Evolutionary conservation across 2,888 invertebrate genomes (phyloP).

Genomic region (Syrphus vitripennis): DNA sequence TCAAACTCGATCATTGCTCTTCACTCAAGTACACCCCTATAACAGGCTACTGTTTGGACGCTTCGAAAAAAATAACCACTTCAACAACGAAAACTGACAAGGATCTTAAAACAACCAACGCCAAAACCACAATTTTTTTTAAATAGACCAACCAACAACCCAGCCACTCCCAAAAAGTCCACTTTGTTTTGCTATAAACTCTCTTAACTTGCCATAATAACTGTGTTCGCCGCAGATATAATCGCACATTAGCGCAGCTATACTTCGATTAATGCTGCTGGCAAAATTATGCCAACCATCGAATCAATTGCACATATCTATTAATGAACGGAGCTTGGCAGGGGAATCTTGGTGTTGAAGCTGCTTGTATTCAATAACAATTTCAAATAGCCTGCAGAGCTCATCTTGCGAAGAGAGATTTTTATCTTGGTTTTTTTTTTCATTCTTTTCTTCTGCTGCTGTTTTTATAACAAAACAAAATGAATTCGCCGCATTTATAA

Average conservation of each 20-base stretch:
- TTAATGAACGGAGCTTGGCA: slow-evolving; percentile 16
- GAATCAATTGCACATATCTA: slow-evolving; percentile 54
- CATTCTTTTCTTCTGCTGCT: not conserved
- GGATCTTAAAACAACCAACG: slow-evolving; percentile 54
- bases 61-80: slow-evolving; percentile 14
- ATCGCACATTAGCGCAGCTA: slow-evolving; percentile 66
- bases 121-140: slow-evolving; percentile 32
- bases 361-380: slow-evolving; percentile 69
- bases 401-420: slow-evolving; percentile 54
- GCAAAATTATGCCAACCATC: not conserved
- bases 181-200: slow-evolving; percentile 39
- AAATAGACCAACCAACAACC: not conserved
- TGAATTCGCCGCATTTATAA: slow-evolving; percentile 31
- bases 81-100: slow-evolving; percentile 43
- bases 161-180: slow-evolving; percentile 55
- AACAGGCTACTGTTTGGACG: not conserved
- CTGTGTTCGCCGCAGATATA: slow-evolving; percentile 60
- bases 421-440: slow-evolving; percentile 42
- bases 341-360: slow-evolving; percentile 46
- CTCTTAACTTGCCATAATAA: slow-evolving; percentile 63
- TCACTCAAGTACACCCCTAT: not conserved
- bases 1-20: slow-evolving; percentile 40
- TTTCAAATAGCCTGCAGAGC: slow-evolving; percentile 70
- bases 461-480: slow-evolving; percentile 10
- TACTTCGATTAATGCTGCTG: slow-evolving; percentile 29